Evolutionary conservation across 2,888 invertebrate species (phyloP), one percentile per base, ranked within the genome.

Genomic region (Andrena dorsata): DNA sequence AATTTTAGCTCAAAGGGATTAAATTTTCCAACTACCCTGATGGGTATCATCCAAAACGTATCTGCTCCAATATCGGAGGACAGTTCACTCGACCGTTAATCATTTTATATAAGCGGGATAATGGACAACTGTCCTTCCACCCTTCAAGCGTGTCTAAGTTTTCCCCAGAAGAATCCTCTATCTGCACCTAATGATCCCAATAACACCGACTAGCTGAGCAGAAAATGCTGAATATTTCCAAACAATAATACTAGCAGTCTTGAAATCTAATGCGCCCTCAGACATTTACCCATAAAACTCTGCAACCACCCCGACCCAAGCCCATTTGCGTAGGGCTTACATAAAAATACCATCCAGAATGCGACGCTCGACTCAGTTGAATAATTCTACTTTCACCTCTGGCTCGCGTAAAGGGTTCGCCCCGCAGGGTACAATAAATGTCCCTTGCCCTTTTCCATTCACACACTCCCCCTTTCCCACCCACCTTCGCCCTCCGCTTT

Each of bases 1-100:
- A 56, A 23, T 56, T 20, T 56, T 56, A 56, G 56, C 56, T 56
- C 56, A 56, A 56, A 56, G 56, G 26, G 53, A 53, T 53, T 10
- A 56, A 56, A 23, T 1, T 56, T 56, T 56, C 10, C 10, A 56
- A 20, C 56, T 23, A 23, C 26, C 56, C 23, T 23, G 13, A 26
- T 16, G 16, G 41, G 41, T 41, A 41, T 26, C 23, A 56, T 56
- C 23, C 26, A 26, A 41, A 26, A 56, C 56, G 56, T 56, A 56
- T 56, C 41, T 41, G 41, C 16, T 56, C 56, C 56, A 23, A 23
- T 23, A 56, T 56, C 56, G 56, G 23, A 56, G 56, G 13, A 26
- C 56, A 56, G 26, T 56, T 23, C 23, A 56, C 26, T 56, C 23
- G 56, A 4, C 56, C 23, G 23, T 56, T 23, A 56, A 56, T 56